Evolutionary conservation across 2,888 invertebrate species (phyloP).

Genomic region (Eremobia ochroleuca): DNA sequence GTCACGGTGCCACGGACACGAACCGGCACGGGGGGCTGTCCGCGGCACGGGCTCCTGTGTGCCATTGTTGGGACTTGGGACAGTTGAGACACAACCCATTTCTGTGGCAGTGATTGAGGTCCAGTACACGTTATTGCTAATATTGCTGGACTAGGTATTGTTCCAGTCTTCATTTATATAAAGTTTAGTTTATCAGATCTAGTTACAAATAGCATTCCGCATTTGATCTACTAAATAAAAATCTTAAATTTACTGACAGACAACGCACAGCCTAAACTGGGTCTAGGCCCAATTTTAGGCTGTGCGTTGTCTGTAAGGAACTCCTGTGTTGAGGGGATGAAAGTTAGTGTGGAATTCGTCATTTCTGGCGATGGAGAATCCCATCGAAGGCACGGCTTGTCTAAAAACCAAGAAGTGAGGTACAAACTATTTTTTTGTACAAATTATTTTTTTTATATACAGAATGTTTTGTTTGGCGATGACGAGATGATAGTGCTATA

Average conservation of each 20-base stretch:
- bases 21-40: slow-evolving; percentile 46
- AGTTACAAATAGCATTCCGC: neutral
- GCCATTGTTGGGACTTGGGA: slow-evolving; percentile 52
- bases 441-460: no score
- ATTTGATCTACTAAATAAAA: neutral
- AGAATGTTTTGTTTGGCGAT: neutral
- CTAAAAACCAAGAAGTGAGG: neutral
- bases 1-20: slow-evolving; percentile 53
- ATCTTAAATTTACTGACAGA: neutral
- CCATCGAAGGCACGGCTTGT: neutral
- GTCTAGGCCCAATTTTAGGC: no score
- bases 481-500: neutral
- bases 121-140: slow-evolving; percentile 45
- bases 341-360: neutral
- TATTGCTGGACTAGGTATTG: slow-evolving; percentile 12
- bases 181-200: slow-evolving; percentile 7
- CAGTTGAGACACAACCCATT: slow-evolving; percentile 61
- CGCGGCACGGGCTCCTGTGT: slow-evolving; percentile 52
- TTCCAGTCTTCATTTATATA: slow-evolving; percentile 2
- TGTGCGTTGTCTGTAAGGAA: no score
- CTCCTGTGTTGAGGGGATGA: no score
- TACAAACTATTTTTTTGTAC: no score
- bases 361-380: neutral
- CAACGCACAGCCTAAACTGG: neutral
- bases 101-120: slow-evolving; percentile 61